Evolutionary conservation across 2,113 vertebrate genomes (phyloP).

Genomic region (Gadus macrocephalus): DNA sequence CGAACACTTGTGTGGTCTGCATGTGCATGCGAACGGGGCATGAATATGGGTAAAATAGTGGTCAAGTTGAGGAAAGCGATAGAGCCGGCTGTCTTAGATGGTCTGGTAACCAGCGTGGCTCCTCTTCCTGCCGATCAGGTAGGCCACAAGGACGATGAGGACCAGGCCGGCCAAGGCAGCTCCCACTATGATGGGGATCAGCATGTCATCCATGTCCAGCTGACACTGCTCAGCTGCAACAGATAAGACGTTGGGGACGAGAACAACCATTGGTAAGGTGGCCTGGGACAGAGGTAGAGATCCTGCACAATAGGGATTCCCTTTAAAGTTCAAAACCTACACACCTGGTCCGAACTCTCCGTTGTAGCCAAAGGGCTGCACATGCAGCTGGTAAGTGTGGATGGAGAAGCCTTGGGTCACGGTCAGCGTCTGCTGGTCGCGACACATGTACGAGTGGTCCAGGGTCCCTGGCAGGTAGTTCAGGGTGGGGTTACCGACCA

Average conservation of each 20-base stretch:
- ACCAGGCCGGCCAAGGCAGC: slow-evolving; percentile 92
- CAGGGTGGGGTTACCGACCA: slow-evolving; percentile 69
- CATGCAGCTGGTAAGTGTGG: slow-evolving; percentile 81
- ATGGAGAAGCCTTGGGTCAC: slow-evolving; percentile 68
- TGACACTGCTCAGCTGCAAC: slow-evolving; percentile 86
- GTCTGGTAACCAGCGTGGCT: slow-evolving; percentile 98
- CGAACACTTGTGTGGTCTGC: slow-evolving; percentile 1
- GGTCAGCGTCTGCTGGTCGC: slow-evolving; percentile 72
- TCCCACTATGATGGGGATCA: slow-evolving; percentile 95
- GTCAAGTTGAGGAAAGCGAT: slow-evolving; percentile 37
- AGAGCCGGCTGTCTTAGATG: slow-evolving; percentile 76
- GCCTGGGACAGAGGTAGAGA: neutral
- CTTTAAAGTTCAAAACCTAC: neutral
- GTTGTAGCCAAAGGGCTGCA: slow-evolving; percentile 85
- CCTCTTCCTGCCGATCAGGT: slow-evolving; percentile 93
- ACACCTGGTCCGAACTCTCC: slow-evolving; percentile 86
- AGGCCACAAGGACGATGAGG: slow-evolving; percentile 90
- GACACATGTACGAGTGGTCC: slow-evolving; percentile 89
- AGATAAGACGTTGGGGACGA: neutral
- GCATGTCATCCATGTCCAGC: slow-evolving; percentile 87
- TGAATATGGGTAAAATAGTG: slow-evolving; percentile 50
- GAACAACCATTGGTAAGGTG: neutral
- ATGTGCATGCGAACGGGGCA: neutral
- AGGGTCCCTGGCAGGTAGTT: slow-evolving; percentile 77
- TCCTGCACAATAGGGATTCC: neutral